phyloP scores from a whole-genome alignment of 2,113 vertebrate species.

The Notothenia rossii region DNA sequence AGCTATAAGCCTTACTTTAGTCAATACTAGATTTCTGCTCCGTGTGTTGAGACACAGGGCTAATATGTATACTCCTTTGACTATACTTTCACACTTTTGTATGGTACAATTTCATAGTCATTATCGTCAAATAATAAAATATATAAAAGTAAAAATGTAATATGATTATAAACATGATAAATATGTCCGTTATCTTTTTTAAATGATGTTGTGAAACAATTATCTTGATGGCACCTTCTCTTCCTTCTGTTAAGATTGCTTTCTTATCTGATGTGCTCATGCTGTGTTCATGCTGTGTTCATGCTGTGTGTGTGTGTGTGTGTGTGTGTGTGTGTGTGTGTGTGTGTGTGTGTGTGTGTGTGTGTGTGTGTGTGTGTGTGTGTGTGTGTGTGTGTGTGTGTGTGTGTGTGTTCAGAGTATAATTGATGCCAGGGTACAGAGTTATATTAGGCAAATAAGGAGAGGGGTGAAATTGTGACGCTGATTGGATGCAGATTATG shows the following conservation, averaged over 20 bases:
- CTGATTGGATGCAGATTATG: conserved; percentile 51
- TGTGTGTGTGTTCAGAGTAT: conserved; percentile 3
- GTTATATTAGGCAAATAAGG: conserved; percentile 27
- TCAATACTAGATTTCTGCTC: not conserved
- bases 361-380: conserved; percentile 4
- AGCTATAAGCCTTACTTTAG: not conserved
- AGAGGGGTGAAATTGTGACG: conserved; percentile 41
- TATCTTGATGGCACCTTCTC: not conserved
- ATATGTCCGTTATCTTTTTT: not conserved
- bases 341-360: not conserved
- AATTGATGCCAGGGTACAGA: conserved; percentile 10
- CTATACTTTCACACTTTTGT: not conserved
- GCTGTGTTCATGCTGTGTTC: too few relatives aligned
- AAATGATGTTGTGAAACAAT: not conserved
- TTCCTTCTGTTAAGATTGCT: not conserved
- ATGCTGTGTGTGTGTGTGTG: conserved; percentile 3
- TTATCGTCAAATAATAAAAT: not conserved
- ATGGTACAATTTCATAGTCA: not conserved
- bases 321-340: not conserved
- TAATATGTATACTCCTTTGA: not conserved
- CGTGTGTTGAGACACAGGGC: not conserved
- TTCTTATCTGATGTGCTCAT: not conserved
- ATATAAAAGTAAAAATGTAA: not conserved
- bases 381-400: conserved; percentile 15
- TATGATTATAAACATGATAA: not conserved